Conservation (phyloP, 2,797 vertebrate genomes). For the Cossypha dichroa region DNA sequence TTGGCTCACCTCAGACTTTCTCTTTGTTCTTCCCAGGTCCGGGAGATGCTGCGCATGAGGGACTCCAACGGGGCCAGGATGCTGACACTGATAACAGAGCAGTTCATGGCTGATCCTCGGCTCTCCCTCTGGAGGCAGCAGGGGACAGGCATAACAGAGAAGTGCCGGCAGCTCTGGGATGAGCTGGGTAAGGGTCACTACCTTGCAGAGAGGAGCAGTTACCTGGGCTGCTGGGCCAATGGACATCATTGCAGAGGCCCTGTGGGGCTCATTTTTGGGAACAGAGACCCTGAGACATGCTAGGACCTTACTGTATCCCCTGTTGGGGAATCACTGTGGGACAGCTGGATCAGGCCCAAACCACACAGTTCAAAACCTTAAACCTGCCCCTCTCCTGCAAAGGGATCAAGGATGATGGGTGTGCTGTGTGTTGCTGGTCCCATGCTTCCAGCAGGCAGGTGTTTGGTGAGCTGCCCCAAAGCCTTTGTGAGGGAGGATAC, state of each 20-base stretch:
- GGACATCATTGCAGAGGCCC: not conserved
- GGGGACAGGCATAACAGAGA: conserved; percentile 97
- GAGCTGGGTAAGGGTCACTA: conserved; percentile 88
- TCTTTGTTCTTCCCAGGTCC: conserved; percentile 80
- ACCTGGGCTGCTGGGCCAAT: not conserved
- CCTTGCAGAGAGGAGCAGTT: not conserved
- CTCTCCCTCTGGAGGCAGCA: conserved; percentile 97
- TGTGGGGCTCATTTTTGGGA: not conserved
- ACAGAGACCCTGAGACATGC: not conserved
- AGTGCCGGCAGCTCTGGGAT: conserved; percentile 97
- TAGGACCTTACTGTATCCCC: not conserved
- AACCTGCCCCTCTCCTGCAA: not conserved
- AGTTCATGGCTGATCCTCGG: conserved; percentile 97
- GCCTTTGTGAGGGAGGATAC: not conserved
- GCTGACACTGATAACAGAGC: conserved; percentile 95
- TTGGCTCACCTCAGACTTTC: not conserved
- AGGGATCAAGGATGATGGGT: not conserved
- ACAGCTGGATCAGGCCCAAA: not conserved
- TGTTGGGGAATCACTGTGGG: not conserved
- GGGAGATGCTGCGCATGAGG: conserved; percentile 97
- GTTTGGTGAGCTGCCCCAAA: not conserved
- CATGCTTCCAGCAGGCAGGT: not conserved
- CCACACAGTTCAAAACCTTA: not conserved
- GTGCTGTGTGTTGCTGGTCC: not conserved
- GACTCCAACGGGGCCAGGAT: conserved; percentile 97